Base-by-base conservation (phyloP, 2,113 vertebrate genomes). In the Dendrocopos noguchii region DNA sequence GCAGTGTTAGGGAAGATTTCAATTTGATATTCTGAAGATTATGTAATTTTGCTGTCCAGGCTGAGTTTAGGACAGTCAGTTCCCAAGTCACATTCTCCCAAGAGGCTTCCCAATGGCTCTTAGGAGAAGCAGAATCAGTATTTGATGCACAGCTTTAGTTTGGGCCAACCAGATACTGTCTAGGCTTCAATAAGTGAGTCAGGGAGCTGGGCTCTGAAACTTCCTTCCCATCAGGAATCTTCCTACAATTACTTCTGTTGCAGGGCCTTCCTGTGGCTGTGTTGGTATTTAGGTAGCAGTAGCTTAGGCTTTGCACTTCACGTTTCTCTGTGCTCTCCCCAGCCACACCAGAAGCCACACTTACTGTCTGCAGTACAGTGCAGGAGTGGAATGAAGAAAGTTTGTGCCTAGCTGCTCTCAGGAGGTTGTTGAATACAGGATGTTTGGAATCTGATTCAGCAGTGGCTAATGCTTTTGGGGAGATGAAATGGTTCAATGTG, bases 161-260 rank as follows among this genome's bases (percentile, higher is more conserved):
- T 77, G 74, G 59, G 67, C 82, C 67, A 88, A 52, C 61, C 47
- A 28, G 91, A 89, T 90, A 33, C 90, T 92, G 24, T 95, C 1
- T 36, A 17, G 24, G 4, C 89, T 95, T 59, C 3, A 13, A 95
- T 50, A 74, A 94, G 89, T 61, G 91, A 94, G 77, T 78, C 78
- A 87, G 63, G 89, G 87, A 93, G 80, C 29, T 88, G 90, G 84
- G 91, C 78, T 90, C 78, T 70, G 65, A 91, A 91, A 92, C 93
- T 97, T 97, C 97, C 97, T 97, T 97, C 97, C 97, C 66, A 63
- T 93, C 94, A 96, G 97, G 97, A 96, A 94, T 96, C 94, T 94
- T 96, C 76, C 78, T 80, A 88, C 94, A 97, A 90, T 97, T 88
- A 84, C 87, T 95, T 94, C 71, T 93, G 88, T 85, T 96, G 90